Percentiles rank a stretch among this genome's conserved stretches.
These are phyloP conservation scores for Venusia cambrica DNA, from an alignment of 2,888 invertebrate species.

Conservation along the genomic window DNA sequence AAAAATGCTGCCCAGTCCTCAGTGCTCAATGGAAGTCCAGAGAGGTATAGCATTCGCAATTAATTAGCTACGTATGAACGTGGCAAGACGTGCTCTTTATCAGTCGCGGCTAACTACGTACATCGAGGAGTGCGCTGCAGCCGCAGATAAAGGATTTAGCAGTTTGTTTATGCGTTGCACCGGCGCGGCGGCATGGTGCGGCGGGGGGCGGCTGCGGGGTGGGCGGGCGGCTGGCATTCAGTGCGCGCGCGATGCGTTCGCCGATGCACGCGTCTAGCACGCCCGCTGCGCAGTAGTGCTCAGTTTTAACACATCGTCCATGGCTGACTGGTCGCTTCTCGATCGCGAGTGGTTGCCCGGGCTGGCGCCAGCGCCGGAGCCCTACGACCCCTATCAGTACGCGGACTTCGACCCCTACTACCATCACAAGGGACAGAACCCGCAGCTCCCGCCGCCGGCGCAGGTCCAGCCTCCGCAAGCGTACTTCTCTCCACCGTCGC, in stretches of 20 bases:
- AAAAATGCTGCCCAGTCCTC: too few species aligned
- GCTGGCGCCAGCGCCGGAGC: slow-evolving; percentile 37
- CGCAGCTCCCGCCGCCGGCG: slow-evolving; percentile 12
- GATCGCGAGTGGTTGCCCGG: slow-evolving; percentile 41
- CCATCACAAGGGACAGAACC: slow-evolving; percentile 28
- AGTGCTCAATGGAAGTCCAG: too few species aligned
- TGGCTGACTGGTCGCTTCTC: slow-evolving; percentile 53
- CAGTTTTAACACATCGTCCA: slow-evolving; percentile 39
- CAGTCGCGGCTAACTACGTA: slow-evolving; percentile 50
- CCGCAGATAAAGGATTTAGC: slow-evolving; percentile 66
- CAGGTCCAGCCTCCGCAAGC: slow-evolving; percentile 24
- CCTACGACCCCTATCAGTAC: slow-evolving; percentile 39
- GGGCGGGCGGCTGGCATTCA: slow-evolving; percentile 47
- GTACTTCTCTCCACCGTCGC: slow-evolving; percentile 23
- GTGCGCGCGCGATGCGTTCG: slow-evolving; percentile 60
- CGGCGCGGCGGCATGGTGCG: slow-evolving; percentile 31
- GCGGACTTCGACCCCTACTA: slow-evolving; percentile 35
- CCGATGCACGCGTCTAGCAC: slow-evolving; percentile 54
- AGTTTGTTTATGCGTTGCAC: slow-evolving; percentile 66
- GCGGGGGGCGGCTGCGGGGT: slow-evolving; percentile 34
- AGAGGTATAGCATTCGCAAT: slow-evolving; percentile 20
- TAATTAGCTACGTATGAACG: slow-evolving; percentile 36
- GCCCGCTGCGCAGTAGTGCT: slow-evolving; percentile 42
- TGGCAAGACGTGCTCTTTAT: slow-evolving; percentile 46
- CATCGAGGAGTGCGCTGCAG: slow-evolving; percentile 43